Evolutionary conservation across 1,140 invertebrate genomes (phyloP).

Genomic region (Drosophila suzukii): DNA sequence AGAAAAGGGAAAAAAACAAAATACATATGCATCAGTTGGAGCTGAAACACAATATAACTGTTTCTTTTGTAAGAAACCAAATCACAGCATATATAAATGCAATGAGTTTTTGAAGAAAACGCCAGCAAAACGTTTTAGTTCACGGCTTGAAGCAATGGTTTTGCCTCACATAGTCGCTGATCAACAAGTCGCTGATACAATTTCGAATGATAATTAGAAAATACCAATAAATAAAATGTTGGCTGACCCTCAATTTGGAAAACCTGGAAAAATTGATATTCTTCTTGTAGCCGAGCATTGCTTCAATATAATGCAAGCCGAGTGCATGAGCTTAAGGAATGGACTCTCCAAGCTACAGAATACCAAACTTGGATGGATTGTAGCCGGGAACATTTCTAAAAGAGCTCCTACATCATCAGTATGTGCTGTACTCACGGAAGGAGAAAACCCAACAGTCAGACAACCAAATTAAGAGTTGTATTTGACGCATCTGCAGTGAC

Average conservation of each 20-base stretch:
- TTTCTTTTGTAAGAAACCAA: not conserved
- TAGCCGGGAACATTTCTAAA: no score
- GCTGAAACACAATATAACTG: not conserved
- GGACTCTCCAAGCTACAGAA: constrained; percentile 1
- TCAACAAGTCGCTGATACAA: not conserved
- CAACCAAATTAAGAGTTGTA: no score
- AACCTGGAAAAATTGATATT: constrained; percentile 5
- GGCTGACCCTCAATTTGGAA: not conserved
- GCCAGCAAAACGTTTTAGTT: not conserved
- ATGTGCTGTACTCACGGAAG: no score
- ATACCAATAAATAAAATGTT: not conserved
- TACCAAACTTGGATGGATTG: not conserved
- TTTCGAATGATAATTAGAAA: not conserved
- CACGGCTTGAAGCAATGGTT: no score
- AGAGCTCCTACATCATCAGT: no score
- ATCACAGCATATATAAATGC: constrained; percentile 1
- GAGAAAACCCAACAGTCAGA: no score
- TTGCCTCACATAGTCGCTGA: not conserved
- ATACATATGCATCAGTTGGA: not conserved
- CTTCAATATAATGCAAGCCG: constrained; percentile 9
- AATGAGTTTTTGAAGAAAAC: constrained; percentile 1
- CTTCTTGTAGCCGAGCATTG: constrained; percentile 2
- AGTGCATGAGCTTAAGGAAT: not conserved
- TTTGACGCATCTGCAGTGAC: no score
- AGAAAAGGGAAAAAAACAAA: no score